Conservation (phyloP, 2,113 vertebrate genomes). For the Lophochroa leadbeateri region DNA sequence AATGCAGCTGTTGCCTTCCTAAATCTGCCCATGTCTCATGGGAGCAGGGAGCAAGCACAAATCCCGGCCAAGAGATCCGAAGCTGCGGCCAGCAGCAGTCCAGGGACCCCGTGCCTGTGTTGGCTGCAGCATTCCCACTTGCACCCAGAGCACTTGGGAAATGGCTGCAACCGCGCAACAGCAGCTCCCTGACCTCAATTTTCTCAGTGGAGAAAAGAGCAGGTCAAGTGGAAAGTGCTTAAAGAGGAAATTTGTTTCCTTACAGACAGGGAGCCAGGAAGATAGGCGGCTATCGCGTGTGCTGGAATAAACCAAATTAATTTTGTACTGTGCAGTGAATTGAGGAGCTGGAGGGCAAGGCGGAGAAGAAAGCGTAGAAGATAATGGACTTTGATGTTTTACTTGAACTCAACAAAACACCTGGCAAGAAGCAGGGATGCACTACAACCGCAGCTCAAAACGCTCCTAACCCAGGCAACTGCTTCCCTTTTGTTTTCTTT, state of each 20-base stretch:
- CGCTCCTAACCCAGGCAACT: neutral
- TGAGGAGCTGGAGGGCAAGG: constrained; percentile 21
- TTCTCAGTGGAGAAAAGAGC: constrained; percentile 70
- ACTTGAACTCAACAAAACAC: constrained; percentile 56
- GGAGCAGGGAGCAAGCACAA: neutral
- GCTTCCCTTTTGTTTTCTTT: constrained; percentile 45
- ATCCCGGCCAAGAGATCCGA: fast-evolving
- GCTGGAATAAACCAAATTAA: constrained; percentile 66
- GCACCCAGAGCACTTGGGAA: neutral
- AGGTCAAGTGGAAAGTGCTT: constrained; percentile 72
- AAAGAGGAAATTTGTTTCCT: constrained; percentile 70
- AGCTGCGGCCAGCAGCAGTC: fast-evolving
- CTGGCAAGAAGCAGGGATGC: constrained; percentile 1
- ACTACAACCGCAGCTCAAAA: neutral
- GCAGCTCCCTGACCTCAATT: constrained; percentile 68
- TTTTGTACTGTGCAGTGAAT: constrained; percentile 25
- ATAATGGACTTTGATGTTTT: constrained; percentile 63
- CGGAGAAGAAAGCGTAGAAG: neutral
- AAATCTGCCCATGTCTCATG: neutral
- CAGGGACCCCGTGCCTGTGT: fast-evolving
- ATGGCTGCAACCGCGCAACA: neutral
- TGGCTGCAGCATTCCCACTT: neutral
- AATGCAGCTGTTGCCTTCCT: neutral
- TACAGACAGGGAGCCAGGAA: constrained; percentile 15
- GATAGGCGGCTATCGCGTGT: constrained; percentile 14